Conservation (phyloP, 2,888 invertebrate genomes). For the Thecophora atra region DNA sequence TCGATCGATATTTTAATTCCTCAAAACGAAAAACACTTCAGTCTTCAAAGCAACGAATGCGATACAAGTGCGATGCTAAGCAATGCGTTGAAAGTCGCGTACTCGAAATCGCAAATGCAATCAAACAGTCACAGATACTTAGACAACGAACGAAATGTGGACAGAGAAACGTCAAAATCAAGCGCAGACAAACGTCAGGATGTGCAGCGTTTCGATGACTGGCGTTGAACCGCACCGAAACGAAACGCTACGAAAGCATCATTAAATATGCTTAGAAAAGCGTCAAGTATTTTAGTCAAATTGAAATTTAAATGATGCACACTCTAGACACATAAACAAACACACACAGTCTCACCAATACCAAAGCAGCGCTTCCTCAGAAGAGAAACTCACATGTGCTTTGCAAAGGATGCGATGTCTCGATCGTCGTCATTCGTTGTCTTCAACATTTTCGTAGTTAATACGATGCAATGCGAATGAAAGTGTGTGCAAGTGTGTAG, state of each 20-base stretch:
- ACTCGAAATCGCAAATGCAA: background rate
- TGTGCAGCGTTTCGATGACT: no score
- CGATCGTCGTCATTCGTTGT: constrained; percentile 29
- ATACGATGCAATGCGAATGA: background rate
- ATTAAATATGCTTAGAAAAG: constrained; percentile 11
- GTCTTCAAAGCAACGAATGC: no score
- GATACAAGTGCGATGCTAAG: no score
- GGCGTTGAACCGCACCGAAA: constrained; percentile 3
- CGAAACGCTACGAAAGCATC: constrained; percentile 11
- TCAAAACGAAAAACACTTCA: background rate
- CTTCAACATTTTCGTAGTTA: background rate
- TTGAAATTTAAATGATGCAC: background rate
- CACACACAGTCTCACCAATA: background rate
- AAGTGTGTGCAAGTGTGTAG: background rate
- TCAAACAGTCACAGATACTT: background rate
- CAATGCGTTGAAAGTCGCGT: no score
- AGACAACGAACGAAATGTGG: background rate
- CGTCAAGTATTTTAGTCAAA: background rate
- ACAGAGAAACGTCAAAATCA: background rate
- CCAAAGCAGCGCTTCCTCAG: no score
- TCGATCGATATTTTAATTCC: background rate
- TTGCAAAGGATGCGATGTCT: no score
- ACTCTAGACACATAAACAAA: background rate
- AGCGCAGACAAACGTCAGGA: background rate
- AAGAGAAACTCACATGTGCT: no score